These are phyloP conservation scores for Pelobates fuscus DNA, from an alignment of 2,113 vertebrate genomes.

Conservation along the genomic window DNA sequence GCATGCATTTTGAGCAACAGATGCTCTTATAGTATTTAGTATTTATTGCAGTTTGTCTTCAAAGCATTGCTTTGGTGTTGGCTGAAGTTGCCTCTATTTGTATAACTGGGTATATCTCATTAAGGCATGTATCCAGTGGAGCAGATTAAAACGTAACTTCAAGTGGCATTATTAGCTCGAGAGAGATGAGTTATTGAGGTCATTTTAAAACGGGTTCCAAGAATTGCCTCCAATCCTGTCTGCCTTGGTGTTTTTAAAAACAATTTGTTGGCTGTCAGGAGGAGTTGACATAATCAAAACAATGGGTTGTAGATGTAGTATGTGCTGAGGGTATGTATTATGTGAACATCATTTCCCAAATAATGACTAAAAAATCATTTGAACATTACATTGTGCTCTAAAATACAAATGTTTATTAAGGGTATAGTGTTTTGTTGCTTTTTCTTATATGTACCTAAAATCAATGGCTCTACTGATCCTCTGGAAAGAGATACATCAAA, in stretches of 20 bases:
- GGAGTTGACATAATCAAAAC: conserved; percentile 37
- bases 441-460: no score
- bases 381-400: no score
- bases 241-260: conserved; percentile 32
- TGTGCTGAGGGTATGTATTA: not conserved
- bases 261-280: conserved; percentile 35
- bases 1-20: no score
- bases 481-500: no score
- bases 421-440: no score
- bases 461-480: no score
- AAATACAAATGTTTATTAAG: no score
- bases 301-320: not conserved
- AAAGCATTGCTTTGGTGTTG: no score
- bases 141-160: conserved; percentile 14
- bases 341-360: not conserved
- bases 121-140: not conserved
- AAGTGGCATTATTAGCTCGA: not conserved
- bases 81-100: no score
- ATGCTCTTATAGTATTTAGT: no score
- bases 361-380: not conserved
- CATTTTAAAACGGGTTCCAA: conserved; percentile 19
- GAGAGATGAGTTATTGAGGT: conserved; percentile 35
- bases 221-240: conserved; percentile 2
- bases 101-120: not conserved
- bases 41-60: no score